Percentiles rank a stretch among this genome's conserved stretches.
These are phyloP conservation scores for Tricholaema leucomelas DNA, from an alignment of 2,113 vertebrate species.

Conservation along the genomic window DNA sequence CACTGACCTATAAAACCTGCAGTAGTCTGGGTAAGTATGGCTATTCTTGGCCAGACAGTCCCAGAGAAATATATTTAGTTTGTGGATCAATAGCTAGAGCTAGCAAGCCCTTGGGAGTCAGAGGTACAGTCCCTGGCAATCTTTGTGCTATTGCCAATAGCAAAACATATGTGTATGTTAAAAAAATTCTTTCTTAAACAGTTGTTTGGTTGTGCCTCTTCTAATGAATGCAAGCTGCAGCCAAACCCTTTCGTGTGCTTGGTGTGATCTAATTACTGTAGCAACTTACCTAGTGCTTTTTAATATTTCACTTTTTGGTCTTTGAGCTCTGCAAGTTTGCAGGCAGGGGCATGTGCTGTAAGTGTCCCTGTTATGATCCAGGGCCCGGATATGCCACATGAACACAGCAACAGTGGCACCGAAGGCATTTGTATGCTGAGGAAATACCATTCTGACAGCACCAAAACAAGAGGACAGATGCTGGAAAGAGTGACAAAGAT, in stretches of 20 bases:
- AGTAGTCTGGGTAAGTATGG: background rate
- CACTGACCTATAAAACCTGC: background rate
- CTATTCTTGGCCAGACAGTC: background rate
- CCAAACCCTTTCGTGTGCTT: background rate
- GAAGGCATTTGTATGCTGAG: rapidly evolving
- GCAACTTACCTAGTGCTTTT: background rate
- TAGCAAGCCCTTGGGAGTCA: background rate
- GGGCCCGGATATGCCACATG: background rate
- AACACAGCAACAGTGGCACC: rapidly evolving
- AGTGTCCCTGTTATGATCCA: background rate
- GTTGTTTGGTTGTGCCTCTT: background rate
- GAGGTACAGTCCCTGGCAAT: background rate
- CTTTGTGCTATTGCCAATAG: background rate
- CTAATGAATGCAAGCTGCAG: background rate
- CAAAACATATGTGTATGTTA: background rate
- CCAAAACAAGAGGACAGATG: background rate
- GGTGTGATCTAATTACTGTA: background rate
- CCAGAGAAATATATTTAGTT: background rate
- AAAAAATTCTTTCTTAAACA: background rate
- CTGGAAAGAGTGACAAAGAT: background rate
- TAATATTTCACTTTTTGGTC: background rate
- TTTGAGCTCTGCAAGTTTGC: background rate
- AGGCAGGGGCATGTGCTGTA: background rate
- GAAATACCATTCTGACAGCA: background rate
- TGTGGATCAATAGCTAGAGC: background rate